These are phyloP conservation scores for Nephrotoma flavescens DNA, from an alignment of 2,888 invertebrate species.

Conservation along the genomic window DNA sequence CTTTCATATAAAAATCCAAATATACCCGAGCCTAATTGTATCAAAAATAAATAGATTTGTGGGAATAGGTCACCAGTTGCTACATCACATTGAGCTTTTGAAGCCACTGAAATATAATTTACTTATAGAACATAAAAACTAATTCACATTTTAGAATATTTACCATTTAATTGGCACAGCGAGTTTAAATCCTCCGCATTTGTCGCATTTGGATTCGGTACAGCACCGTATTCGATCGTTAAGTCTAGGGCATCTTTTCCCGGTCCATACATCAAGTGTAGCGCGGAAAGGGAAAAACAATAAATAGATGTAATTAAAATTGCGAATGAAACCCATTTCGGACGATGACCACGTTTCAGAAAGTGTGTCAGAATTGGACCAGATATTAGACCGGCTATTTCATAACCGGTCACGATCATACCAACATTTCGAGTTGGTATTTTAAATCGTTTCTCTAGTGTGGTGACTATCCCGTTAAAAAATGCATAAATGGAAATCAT, in stretches of 20 bases:
- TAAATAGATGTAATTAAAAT: constrained; percentile 37
- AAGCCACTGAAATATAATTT: not conserved
- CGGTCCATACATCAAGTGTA: constrained; percentile 44
- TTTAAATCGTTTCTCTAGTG: constrained; percentile 40
- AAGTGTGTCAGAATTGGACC: constrained; percentile 44
- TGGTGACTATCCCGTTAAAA: constrained; percentile 36
- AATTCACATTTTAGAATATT: not conserved
- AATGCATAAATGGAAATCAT: constrained; percentile 44
- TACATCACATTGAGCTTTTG: not conserved
- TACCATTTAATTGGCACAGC: constrained; percentile 26
- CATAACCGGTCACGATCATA: constrained; percentile 46
- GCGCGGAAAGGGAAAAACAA: constrained; percentile 42
- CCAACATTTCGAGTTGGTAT: constrained; percentile 46
- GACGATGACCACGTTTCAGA: constrained; percentile 44
- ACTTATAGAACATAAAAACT: not conserved
- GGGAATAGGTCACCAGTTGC: not conserved
- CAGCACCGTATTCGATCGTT: constrained; percentile 36
- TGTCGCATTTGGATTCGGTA: constrained; percentile 20
- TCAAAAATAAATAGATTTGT: not conserved
- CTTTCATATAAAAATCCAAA: not conserved
- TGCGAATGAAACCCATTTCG: constrained; percentile 44
- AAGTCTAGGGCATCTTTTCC: constrained; percentile 40
- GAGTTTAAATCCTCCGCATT: constrained; percentile 28
- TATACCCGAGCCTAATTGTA: not conserved
- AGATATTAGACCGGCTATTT: constrained; percentile 44